phyloP scores from a whole-genome alignment of 1,140 invertebrate genomes.

The Pseudomyrmex concolor region DNA sequence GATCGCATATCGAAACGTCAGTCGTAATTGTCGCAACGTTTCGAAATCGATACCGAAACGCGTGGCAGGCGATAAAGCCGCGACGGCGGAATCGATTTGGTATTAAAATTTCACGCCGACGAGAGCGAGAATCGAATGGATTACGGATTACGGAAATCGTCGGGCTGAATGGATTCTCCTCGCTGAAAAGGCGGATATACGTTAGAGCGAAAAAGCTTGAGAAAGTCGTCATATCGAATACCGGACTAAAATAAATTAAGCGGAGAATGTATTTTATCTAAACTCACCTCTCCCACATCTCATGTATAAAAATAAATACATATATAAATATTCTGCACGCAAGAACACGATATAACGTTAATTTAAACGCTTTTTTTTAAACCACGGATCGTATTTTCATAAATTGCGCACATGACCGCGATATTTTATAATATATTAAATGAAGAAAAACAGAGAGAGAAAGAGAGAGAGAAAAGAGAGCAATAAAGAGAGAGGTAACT shows the following conservation, averaged over 20 bases:
- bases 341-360: too few species aligned
- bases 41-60: constrained; percentile 45
- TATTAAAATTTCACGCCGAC: constrained; percentile 58
- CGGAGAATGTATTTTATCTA: neutral
- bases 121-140: constrained; percentile 48
- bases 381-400: too few species aligned
- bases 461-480: neutral
- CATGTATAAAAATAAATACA: neutral
- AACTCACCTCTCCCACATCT: neutral
- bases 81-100: constrained; percentile 48
- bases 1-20: constrained; percentile 55
- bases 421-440: constrained; percentile 26
- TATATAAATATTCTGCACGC: neutral
- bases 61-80: constrained; percentile 17
- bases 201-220: constrained; percentile 1
- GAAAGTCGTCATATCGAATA: constrained; percentile 29
- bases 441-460: constrained; percentile 4
- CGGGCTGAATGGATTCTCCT: constrained; percentile 10
- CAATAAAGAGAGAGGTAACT: neutral
- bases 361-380: too few species aligned
- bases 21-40: constrained; percentile 56
- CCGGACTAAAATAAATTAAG: constrained; percentile 8
- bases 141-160: constrained; percentile 55
- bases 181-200: constrained; percentile 23
- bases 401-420: neutral